Conservation (phyloP, 2,888 invertebrate species). For the Dryobotodes eremita region DNA sequence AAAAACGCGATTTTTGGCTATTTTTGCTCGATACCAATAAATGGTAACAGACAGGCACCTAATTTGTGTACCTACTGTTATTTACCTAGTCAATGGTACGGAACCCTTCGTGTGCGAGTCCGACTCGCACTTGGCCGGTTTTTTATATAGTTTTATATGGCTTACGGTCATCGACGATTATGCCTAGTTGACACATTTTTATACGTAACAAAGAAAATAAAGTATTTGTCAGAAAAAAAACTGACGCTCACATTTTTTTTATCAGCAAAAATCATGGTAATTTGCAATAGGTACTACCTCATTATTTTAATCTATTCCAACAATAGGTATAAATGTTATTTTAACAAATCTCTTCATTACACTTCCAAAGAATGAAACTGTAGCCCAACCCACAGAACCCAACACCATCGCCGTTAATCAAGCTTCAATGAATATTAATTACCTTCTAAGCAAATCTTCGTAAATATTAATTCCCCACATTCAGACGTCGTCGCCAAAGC, state of each 20-base stretch:
- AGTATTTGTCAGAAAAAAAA: no score
- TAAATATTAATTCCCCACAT: constrained; percentile 56
- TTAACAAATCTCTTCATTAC: neutral
- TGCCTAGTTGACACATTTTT: neutral
- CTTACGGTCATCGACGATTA: neutral
- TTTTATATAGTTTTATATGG: no score
- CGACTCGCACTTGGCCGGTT: no score
- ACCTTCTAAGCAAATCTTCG: constrained; percentile 25
- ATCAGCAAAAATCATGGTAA: neutral
- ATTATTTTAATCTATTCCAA: neutral
- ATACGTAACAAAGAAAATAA: neutral
- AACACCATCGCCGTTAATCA: constrained; percentile 14
- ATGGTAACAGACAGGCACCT: no score
- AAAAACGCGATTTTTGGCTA: no score
- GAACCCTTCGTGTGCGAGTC: no score
- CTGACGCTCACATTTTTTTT: neutral
- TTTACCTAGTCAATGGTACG: no score
- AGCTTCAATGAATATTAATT: constrained; percentile 38
- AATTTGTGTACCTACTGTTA: no score
- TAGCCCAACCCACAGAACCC: constrained; percentile 1
- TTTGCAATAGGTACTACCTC: neutral
- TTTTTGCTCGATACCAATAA: no score
- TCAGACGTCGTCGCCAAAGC: constrained; percentile 10
- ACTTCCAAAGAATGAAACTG: neutral
- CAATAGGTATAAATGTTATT: no score